These are phyloP conservation scores for Myoxocephalus aenaeus DNA, from an alignment of 2,797 vertebrate genomes.

Conservation along the genomic window DNA sequence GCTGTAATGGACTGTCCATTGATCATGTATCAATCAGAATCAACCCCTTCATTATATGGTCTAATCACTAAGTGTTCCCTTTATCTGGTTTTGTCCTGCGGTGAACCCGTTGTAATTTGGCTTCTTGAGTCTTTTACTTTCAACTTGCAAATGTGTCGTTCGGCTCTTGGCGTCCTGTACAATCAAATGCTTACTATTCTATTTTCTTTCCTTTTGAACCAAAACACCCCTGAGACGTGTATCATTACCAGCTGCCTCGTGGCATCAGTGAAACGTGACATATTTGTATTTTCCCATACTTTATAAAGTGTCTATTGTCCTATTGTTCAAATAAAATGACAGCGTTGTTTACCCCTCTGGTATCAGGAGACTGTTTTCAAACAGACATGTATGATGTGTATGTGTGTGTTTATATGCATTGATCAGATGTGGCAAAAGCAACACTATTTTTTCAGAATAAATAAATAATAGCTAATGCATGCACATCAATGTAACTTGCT, in stretches of 20 bases:
- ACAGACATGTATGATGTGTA: background rate
- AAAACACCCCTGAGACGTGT: slow-evolving; percentile 59
- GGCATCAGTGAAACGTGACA: slow-evolving; percentile 79
- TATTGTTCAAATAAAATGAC: slow-evolving; percentile 83
- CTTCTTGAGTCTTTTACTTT: slow-evolving; percentile 46
- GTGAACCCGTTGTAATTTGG: slow-evolving; percentile 57
- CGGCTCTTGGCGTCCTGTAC: slow-evolving; percentile 56
- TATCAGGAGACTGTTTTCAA: slow-evolving; percentile 26
- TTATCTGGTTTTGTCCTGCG: slow-evolving; percentile 60
- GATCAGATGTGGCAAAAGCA: background rate
- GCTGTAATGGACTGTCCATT: slow-evolving; percentile 19
- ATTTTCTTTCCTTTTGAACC: slow-evolving; percentile 62
- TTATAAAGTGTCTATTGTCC: slow-evolving; percentile 79
- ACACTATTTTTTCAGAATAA: background rate
- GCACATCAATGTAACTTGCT: too few species aligned
- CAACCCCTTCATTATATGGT: slow-evolving; percentile 2
- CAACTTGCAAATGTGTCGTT: slow-evolving; percentile 56
- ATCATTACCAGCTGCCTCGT: slow-evolving; percentile 71
- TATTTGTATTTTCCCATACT: slow-evolving; percentile 83
- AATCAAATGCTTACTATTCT: slow-evolving; percentile 55
- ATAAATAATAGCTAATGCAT: background rate
- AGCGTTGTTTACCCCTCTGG: slow-evolving; percentile 59
- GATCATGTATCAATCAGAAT: slow-evolving; percentile 10
- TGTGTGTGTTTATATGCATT: background rate
- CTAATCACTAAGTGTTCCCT: background rate